phyloP scores from a whole-genome alignment of 2,113 vertebrate species.

The Mesoclemmys tuberculata region DNA sequence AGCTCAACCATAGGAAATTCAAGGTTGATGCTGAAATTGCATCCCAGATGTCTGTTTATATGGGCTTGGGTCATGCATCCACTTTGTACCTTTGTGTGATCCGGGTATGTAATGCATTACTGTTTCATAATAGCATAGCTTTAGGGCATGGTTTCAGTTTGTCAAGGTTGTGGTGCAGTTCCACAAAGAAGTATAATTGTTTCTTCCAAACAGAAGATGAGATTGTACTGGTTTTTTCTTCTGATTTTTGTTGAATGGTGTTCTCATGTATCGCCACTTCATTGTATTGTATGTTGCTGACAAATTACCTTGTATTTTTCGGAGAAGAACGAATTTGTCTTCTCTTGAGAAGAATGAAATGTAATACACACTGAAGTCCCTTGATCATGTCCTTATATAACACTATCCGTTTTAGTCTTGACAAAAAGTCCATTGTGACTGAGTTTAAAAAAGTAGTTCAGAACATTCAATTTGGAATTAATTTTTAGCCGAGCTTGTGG shows the following conservation, averaged over 20 bases:
- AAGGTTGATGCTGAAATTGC: background rate
- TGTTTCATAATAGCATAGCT: background rate
- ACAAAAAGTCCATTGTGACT: too few relatives aligned
- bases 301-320: too few relatives aligned
- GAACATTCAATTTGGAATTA: too few relatives aligned
- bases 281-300: too few relatives aligned
- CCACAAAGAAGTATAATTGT: background rate
- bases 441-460: too few relatives aligned
- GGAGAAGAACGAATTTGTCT: too few relatives aligned
- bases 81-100: background rate
- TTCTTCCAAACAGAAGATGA: background rate
- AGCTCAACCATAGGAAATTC: background rate
- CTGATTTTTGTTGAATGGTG: background rate
- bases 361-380: too few relatives aligned
- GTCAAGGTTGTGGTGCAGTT: background rate
- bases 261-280: too few relatives aligned
- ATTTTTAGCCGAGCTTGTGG: background rate
- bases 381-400: too few relatives aligned
- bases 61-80: background rate
- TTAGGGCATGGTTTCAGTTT: background rate
- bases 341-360: too few relatives aligned
- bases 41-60: rapidly evolving
- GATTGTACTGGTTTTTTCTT: background rate
- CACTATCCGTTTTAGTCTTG: too few relatives aligned
- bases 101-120: background rate